These are phyloP conservation scores for Meteorus colon DNA, from an alignment of 2,888 invertebrate genomes.

Conservation along the genomic window DNA sequence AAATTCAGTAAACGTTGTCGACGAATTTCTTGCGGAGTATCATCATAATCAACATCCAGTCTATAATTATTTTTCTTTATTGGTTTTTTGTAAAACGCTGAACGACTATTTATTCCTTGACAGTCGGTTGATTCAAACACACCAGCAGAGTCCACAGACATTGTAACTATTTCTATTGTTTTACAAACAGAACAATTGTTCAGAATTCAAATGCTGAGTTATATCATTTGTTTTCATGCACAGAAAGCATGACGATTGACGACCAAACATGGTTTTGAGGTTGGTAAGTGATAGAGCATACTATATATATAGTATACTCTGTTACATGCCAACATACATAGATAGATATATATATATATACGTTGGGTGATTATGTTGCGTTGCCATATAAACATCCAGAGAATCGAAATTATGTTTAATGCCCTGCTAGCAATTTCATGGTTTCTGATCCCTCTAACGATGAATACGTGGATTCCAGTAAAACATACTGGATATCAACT, in stretches of 20 bases:
- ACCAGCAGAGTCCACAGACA: background rate
- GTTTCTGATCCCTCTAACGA: no score
- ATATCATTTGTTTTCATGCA: background rate
- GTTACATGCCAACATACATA: no score
- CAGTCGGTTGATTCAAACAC: slow-evolving; percentile 7
- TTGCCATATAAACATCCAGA: no score
- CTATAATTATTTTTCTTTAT: slow-evolving; percentile 65
- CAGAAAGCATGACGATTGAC: background rate
- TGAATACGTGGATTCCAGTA: no score
- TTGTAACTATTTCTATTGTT: background rate
- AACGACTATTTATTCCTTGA: slow-evolving; percentile 46
- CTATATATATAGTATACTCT: no score
- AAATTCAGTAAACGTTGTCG: slow-evolving; percentile 62
- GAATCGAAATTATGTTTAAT: no score
- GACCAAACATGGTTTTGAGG: background rate
- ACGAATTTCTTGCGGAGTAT: slow-evolving; percentile 68
- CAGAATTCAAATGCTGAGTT: background rate
- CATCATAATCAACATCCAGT: slow-evolving; percentile 60
- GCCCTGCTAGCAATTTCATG: no score
- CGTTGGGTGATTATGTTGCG: no score
- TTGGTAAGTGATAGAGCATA: no score
- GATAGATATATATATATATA: no score
- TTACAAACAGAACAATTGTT: background rate
- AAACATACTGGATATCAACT: no score
- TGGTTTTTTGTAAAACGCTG: slow-evolving; percentile 66